Base-by-base conservation (phyloP, 1,140 invertebrate genomes). In the Achroia grisella region DNA sequence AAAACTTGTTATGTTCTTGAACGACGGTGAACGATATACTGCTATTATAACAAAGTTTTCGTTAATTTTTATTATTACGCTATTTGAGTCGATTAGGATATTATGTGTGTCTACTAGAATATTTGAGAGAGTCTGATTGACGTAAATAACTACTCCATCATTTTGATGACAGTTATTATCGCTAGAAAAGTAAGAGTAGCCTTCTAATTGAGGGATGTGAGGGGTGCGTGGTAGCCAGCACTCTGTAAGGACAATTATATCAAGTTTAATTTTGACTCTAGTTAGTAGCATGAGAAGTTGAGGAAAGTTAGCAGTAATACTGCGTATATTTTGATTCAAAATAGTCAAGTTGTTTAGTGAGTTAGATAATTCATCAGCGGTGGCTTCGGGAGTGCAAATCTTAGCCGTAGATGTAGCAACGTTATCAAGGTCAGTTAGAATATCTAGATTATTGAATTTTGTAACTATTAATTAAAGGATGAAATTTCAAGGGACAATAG, bases 71-170 rank as follows among this genome's bases (percentile, higher is more conserved):
- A 44, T 13, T 6, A 44, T 15, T 8, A 44, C 9, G 29, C 11
- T 27, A 12, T 44, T 30, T 1, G 42, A 13, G 31, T 44, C 33
- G 2, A 2, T 1, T 12, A 44, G 14, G 14, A n/a, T n/a, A n/a
- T 8, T 14, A 11, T 30, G 10, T 6, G 14, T 14, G 10, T 10
- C 28, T 29, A 28, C 15, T 8, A 14, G 8, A n/a, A 17, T 13
- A 30, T 32, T 12, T 5, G 30, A 13, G 10, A 35, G 23, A 6
- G 1, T 30, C 8, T 27, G 12, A 9, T 28, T 34, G 3, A 44
- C 27, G 15, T 36, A 44, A 14, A 44, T 8, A 9, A 44, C 42
- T 8, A 44, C 42, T 2, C 42, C 42, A 36, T 30, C 31, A 30
- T 30, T 44, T 17, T 44, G 42, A 13, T 12, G 35, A 14, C 28